Evolutionary conservation across 2,113 vertebrate genomes (phyloP).

Genomic region (Ceuthmochares aereus): DNA sequence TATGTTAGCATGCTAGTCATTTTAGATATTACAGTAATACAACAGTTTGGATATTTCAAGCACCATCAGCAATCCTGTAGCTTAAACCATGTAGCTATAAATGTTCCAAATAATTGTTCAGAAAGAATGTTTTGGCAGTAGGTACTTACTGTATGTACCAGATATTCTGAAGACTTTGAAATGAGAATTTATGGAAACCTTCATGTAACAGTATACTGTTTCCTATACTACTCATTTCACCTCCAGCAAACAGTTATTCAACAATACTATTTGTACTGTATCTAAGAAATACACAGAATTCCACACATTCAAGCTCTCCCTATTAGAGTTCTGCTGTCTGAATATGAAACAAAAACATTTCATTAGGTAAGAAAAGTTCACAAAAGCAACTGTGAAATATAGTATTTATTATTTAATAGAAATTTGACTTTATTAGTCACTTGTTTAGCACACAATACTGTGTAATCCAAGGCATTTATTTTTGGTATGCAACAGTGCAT

Average conservation of each 20-base stretch:
- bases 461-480: constrained; percentile 27
- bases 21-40: constrained; percentile 66
- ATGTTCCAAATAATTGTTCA: constrained; percentile 19
- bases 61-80: background rate
- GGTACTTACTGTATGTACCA: constrained; percentile 21
- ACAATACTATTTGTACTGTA: background rate
- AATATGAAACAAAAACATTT: background rate
- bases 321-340: background rate
- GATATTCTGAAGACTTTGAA: constrained; percentile 7
- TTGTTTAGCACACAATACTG: constrained; percentile 26
- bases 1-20: constrained; percentile 45
- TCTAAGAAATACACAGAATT: background rate
- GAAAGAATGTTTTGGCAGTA: constrained; percentile 45
- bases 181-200: background rate
- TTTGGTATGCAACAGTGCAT: constrained; percentile 43
- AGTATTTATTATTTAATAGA: constrained; percentile 9
- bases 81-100: background rate
- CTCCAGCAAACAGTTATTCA: background rate
- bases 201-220: background rate
- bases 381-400: background rate
- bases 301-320: background rate
- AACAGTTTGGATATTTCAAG: constrained; percentile 9
- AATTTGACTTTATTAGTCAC: constrained; percentile 16
- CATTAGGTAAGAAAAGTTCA: background rate
- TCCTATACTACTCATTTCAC: background rate